phyloP scores from a whole-genome alignment of 2,797 vertebrate genomes.

The Ptychadena robeensis region DNA sequence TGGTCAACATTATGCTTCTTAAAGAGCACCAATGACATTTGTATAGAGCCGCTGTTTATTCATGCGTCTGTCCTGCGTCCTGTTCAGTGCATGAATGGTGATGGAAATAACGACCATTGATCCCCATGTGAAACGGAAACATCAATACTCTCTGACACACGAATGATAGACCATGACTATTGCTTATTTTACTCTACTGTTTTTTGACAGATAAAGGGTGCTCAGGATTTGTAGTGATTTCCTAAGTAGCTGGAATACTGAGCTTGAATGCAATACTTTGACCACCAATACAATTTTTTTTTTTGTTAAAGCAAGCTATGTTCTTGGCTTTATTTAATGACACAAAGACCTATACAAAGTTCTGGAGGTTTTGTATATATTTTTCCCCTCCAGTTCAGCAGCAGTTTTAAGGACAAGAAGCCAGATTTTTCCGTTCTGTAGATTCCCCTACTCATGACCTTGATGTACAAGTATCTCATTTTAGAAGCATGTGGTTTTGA shows the following conservation, averaged over 20 bases:
- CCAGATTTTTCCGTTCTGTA: not conserved
- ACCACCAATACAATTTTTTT: no score
- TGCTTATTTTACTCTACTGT: not conserved
- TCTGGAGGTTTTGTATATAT: not conserved
- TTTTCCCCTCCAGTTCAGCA: not conserved
- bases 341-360: no score
- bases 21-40: not conserved
- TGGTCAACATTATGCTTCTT: not conserved
- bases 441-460: conserved; percentile 23
- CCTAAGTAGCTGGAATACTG: no score
- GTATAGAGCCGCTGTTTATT: not conserved
- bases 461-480: conserved; percentile 31
- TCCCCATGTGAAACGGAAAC: not conserved
- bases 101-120: not conserved
- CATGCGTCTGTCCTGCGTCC: not conserved
- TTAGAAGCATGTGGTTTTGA: conserved; percentile 45
- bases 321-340: no score
- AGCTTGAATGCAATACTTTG: no score
- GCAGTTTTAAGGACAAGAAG: not conserved
- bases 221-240: not conserved
- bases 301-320: no score
- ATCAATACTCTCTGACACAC: not conserved
- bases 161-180: not conserved
- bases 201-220: not conserved
- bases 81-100: not conserved